These are phyloP conservation scores for Erebia aethiops DNA, from an alignment of 2,888 invertebrate species.

Conservation along the genomic window DNA sequence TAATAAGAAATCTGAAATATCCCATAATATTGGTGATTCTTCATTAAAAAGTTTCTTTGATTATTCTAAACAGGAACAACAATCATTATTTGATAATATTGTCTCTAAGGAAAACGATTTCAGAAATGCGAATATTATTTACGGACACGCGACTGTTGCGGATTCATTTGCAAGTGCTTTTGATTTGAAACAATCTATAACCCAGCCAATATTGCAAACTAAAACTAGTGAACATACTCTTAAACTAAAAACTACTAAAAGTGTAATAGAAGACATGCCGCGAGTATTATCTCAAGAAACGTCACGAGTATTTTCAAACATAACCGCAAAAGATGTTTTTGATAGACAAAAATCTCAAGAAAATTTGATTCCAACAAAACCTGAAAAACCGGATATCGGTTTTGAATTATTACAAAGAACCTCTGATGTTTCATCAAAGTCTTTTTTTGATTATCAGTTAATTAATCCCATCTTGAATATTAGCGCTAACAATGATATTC, in stretches of 20 bases:
- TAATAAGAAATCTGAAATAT: slow-evolving; percentile 20
- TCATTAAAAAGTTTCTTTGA: slow-evolving; percentile 31
- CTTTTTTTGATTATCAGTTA: slow-evolving; percentile 16
- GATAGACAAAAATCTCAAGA: slow-evolving; percentile 8
- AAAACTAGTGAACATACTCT: background rate
- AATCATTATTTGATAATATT: background rate
- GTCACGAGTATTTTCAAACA: background rate
- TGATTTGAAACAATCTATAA: background rate
- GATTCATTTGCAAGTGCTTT: slow-evolving; percentile 13
- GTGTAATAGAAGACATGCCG: background rate
- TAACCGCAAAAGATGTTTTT: slow-evolving; percentile 8
- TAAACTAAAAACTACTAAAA: background rate
- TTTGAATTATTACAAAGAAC: slow-evolving; percentile 4
- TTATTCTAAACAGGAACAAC: slow-evolving; percentile 2
- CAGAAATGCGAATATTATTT: background rate
- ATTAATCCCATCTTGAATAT: background rate
- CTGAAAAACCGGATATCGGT: background rate
- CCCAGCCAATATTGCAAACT: background rate
- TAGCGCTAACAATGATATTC: background rate
- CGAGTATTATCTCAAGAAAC: background rate
- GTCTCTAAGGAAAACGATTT: background rate
- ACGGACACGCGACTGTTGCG: background rate
- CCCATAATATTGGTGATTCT: slow-evolving; percentile 22
- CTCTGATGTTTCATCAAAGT: background rate
- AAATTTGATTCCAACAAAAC: background rate